These are phyloP conservation scores for Corydoras sp. DNA, from an alignment of 2,113 vertebrate species.

Conservation along the genomic window DNA sequence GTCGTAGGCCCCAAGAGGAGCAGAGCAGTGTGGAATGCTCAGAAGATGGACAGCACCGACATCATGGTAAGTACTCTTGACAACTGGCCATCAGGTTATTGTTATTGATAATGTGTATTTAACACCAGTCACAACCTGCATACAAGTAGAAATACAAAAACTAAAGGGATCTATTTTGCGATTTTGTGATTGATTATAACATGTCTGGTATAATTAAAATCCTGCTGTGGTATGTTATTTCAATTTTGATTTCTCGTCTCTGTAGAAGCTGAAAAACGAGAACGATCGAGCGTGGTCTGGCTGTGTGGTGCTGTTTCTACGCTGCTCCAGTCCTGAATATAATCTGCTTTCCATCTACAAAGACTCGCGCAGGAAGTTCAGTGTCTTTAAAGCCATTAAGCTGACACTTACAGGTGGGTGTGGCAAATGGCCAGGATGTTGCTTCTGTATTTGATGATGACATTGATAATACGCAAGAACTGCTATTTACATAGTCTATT, in stretches of 20 bases:
- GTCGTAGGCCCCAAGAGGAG: conserved; percentile 7
- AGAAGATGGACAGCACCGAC: conserved; percentile 43
- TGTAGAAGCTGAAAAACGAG: conserved; percentile 62
- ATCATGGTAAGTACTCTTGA: conserved; percentile 32
- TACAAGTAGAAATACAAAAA: too few species aligned
- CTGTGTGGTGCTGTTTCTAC: conserved; percentile 84
- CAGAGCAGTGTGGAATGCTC: conserved; percentile 32
- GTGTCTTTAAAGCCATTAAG: conserved; percentile 79
- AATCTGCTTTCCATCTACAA: conserved; percentile 75
- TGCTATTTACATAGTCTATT: too few species aligned
- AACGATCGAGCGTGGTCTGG: conserved; percentile 71
- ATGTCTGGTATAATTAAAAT: conserved; percentile 5
- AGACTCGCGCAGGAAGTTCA: conserved; percentile 70
- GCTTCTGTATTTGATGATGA: neutral
- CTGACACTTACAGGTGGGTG: conserved; percentile 79
- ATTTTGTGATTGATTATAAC: too few species aligned
- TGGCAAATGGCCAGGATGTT: neutral
- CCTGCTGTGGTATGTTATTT: neutral
- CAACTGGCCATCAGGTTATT: neutral
- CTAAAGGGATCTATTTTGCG: too few species aligned
- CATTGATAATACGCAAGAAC: too few species aligned
- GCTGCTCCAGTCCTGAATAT: conserved; percentile 63
- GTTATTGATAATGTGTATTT: neutral
- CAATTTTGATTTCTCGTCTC: conserved; percentile 46
- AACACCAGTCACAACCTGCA: too few species aligned